A percentile compares a stretch with the other conserved stretches of the same genome.
phyloP scores from a whole-genome alignment of 23 tunicate species.

The Trididemnum miniatum region DNA sequence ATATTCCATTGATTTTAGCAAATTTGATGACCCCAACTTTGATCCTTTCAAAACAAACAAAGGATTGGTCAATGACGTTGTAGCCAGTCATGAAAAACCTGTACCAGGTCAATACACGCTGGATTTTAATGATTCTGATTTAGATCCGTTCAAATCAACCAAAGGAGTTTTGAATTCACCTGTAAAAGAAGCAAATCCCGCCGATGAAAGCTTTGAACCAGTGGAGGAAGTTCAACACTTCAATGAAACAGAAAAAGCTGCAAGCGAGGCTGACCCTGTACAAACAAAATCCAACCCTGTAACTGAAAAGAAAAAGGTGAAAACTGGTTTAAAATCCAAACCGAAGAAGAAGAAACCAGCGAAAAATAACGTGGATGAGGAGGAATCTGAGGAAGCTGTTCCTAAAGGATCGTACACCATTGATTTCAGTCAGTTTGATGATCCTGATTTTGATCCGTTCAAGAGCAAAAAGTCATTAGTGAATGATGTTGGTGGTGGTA shows the following conservation, averaged over 20 bases:
- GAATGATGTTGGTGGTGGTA: conserved; percentile 22
- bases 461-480: conserved; percentile 22
- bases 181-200: neutral
- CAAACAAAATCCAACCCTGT: neutral
- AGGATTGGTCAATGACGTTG: conserved; percentile 11
- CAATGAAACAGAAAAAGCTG: neutral
- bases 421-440: conserved; percentile 60
- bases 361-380: neutral
- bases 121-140: conserved; percentile 25
- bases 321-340: neutral
- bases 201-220: neutral
- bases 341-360: neutral
- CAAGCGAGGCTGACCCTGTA: neutral
- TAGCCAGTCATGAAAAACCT: neutral
- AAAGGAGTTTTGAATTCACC: conserved; percentile 26
- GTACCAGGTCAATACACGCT: neutral
- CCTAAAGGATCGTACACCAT: conserved; percentile 49
- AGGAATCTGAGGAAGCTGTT: neutral
- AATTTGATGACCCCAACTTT: conserved; percentile 54
- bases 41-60: conserved; percentile 58
- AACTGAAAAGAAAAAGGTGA: neutral
- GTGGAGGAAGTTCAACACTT: neutral
- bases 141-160: conserved; percentile 31
- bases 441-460: conserved; percentile 50
- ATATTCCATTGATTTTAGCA: conserved; percentile 47